Evolutionary conservation across 2,888 invertebrate species (phyloP).

Genomic region (Alentia gelatinosa): DNA sequence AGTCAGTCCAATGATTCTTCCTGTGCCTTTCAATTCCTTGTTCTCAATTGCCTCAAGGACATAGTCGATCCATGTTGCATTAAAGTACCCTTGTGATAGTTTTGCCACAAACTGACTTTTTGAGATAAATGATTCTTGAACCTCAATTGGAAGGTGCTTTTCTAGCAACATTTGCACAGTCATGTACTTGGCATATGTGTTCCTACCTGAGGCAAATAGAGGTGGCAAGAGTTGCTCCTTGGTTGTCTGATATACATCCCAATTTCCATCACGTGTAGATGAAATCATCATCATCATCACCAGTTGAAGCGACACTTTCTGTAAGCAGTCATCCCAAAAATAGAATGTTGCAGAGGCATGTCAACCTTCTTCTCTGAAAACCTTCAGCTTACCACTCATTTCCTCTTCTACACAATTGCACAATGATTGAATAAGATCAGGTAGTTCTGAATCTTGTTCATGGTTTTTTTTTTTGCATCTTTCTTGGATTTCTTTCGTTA

Average conservation of each 20-base stretch:
- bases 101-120: conserved; percentile 4
- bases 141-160: background rate
- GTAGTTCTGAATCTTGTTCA: background rate
- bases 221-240: conserved; percentile 63
- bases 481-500: background rate
- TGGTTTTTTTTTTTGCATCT: background rate
- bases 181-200: conserved; percentile 1
- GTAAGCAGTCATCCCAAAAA: background rate
- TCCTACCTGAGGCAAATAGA: background rate
- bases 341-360: background rate
- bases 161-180: background rate
- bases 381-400: background rate
- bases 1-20: conserved; percentile 56
- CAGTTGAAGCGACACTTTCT: background rate
- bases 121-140: background rate
- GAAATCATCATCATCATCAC: background rate
- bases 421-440: background rate
- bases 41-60: conserved; percentile 55
- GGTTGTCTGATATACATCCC: conserved; percentile 37
- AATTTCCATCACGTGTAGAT: background rate
- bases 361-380: background rate
- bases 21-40: conserved; percentile 55
- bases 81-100: conserved; percentile 25
- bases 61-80: conserved; percentile 54
- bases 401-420: background rate